Base-by-base conservation (phyloP, 2,888 invertebrate species). In the Nomada ferruginata region DNA sequence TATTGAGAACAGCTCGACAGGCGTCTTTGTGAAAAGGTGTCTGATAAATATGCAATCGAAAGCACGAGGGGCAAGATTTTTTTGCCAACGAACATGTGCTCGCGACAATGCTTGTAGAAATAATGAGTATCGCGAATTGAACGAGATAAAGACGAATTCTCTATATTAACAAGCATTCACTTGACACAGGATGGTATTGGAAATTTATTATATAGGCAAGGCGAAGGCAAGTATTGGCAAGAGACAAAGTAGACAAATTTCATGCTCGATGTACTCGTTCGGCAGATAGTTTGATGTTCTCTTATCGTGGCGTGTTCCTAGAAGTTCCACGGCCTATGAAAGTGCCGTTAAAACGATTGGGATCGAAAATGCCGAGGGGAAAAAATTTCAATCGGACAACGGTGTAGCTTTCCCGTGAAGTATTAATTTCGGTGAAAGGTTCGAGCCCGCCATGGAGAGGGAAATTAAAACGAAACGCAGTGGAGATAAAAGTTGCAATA, bases 201-300 rank as follows among this genome's bases (percentile, higher is more conserved):
- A 5, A 7, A 36, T 36, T 36, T 36, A 36, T 36, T 36, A 36
- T 36, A 36, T 0, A 0, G 9, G 36, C 36, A 36, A 36, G 0
- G 7, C 36, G 36, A 36, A 0, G 36, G 7, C 26, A 50, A 70
- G 60, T 60, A 70, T 60, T 70, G 36, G 36, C 36, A 66, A 61
- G 55, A 26, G 10, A 2, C 15, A 26, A 20, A 4, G 29, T 5
- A 13, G 20, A 0, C 2, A 15, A 59, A 42, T 59, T 47, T 2
- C 26, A 15, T 18, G 18, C 29, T 20, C n/a, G 20, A n/a, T 50
- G 57, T 10, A 23, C 20, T 42, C 26, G 15, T 69, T 36, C 55
- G n/a, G 4, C 52, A 18, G 26, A 55, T 9, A 64, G 59, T 55
- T 29, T 52, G 36, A 53, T 47, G 36, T 53, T 47, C 47, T 36